A percentile compares a stretch with the other conserved stretches of the same genome.
These are phyloP conservation scores for Eilema sororculum DNA, from an alignment of 2,888 invertebrate genomes.

Conservation along the genomic window DNA sequence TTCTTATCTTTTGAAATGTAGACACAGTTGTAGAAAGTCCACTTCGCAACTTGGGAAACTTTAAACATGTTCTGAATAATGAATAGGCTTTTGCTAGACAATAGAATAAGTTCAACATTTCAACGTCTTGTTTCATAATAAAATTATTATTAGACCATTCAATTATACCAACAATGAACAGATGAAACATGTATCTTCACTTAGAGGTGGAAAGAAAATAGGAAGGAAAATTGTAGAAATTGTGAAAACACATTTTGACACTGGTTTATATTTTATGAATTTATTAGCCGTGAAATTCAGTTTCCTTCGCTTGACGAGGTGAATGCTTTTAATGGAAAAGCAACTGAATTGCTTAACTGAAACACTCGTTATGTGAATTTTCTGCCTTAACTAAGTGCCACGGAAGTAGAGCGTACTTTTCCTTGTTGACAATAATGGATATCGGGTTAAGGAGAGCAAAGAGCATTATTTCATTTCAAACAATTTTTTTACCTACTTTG, in stretches of 20 bases:
- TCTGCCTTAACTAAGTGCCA: constrained; percentile 48
- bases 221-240: constrained; percentile 15
- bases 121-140: constrained; percentile 24
- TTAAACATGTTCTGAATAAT: constrained; percentile 60
- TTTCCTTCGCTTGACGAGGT: constrained; percentile 36
- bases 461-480: constrained; percentile 44
- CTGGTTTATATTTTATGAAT: constrained; percentile 39
- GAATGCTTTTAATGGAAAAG: constrained; percentile 52
- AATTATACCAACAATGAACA: constrained; percentile 20
- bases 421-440: constrained; percentile 54
- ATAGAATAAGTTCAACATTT: constrained; percentile 55
- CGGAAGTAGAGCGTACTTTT: constrained; percentile 43
- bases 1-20: constrained; percentile 58
- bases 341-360: constrained; percentile 46
- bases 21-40: constrained; percentile 45
- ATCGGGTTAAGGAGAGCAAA: constrained; percentile 56
- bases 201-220: neutral
- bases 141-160: constrained; percentile 29
- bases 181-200: constrained; percentile 19
- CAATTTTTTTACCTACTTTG: constrained; percentile 44
- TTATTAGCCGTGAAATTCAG: constrained; percentile 41
- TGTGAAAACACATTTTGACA: constrained; percentile 28
- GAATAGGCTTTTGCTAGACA: constrained; percentile 48
- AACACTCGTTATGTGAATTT: constrained; percentile 46
- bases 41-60: constrained; percentile 47